These are phyloP conservation scores for Meloidogyne hapla DNA, from an alignment of 1,140 invertebrate species.

Conservation along the genomic window DNA sequence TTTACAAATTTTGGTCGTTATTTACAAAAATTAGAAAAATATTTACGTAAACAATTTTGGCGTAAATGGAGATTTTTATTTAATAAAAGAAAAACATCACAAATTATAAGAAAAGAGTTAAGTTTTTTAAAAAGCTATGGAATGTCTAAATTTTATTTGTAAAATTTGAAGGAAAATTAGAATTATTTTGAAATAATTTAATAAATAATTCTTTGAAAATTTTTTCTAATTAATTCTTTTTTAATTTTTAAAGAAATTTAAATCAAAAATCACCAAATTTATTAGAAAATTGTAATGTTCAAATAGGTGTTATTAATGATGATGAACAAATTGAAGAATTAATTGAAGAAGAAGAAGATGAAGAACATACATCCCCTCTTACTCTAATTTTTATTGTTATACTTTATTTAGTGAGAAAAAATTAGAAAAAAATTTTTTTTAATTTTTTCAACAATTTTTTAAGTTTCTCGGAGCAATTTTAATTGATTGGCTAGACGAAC, in stretches of 20 bases:
- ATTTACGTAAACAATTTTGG: slow-evolving; percentile 34
- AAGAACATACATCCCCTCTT: slow-evolving; percentile 43
- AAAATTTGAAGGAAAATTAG: too few relatives aligned
- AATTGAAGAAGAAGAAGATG: slow-evolving; percentile 29
- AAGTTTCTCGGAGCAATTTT: slow-evolving; percentile 50
- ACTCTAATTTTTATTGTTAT: slow-evolving; percentile 53
- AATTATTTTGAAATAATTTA: too few relatives aligned
- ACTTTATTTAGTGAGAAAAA: slow-evolving; percentile 44
- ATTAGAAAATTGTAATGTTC: slow-evolving; percentile 7
- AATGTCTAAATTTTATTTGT: too few relatives aligned
- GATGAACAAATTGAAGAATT: neutral
- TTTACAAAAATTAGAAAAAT: slow-evolving; percentile 49
- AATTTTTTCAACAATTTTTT: slow-evolving; percentile 12
- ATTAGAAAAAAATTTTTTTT: neutral
- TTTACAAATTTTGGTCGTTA: slow-evolving; percentile 60
- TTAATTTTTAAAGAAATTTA: neutral
- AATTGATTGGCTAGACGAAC: slow-evolving; percentile 51
- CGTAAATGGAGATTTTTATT: slow-evolving; percentile 14
- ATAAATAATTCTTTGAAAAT: too few relatives aligned
- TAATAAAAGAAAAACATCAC: slow-evolving; percentile 11
- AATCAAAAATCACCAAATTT: neutral
- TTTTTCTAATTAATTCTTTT: too few relatives aligned
- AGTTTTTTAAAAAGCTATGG: too few relatives aligned
- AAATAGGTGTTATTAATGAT: slow-evolving; percentile 13
- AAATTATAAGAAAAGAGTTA: slow-evolving; percentile 1